A percentile compares a stretch with the other conserved stretches of the same genome.
phyloP scores from a whole-genome alignment of 1,140 invertebrate genomes.

The Apis florea region DNA sequence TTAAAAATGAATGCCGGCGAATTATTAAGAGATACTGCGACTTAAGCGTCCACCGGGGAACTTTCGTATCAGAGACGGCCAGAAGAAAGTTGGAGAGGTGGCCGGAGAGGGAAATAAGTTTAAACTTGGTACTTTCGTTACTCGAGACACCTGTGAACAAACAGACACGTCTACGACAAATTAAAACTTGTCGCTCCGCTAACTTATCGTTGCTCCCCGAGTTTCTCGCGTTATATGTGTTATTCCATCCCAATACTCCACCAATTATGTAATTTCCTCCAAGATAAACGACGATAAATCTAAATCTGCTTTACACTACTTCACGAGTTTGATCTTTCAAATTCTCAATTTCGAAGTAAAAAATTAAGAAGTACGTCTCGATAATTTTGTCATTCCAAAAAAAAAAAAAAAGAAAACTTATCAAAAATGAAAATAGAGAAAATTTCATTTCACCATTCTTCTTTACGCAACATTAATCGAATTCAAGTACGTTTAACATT shows the following conservation, averaged over 20 bases:
- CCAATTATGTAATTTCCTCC: not conserved
- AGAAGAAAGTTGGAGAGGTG: conserved; percentile 2
- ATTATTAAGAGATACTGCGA: conserved; percentile 48
- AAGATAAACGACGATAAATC: conserved; percentile 13
- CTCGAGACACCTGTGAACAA: conserved; percentile 48
- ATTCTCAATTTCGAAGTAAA: too few relatives aligned
- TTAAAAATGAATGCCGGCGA: conserved; percentile 52
- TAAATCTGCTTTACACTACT: not conserved
- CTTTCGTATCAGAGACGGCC: conserved; percentile 32
- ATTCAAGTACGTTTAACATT: too few relatives aligned
- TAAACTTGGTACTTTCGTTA: conserved; percentile 45
- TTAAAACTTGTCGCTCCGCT: conserved; percentile 46
- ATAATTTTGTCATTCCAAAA: too few relatives aligned
- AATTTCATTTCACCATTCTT: too few relatives aligned
- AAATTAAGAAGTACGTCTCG: too few relatives aligned
- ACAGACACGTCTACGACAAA: conserved; percentile 45
- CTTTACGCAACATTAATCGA: too few relatives aligned
- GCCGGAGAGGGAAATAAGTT: conserved; percentile 40
- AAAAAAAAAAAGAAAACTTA: too few relatives aligned
- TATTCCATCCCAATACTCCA: not conserved
- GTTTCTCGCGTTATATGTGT: conserved; percentile 5
- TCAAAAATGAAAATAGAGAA: too few relatives aligned
- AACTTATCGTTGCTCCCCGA: conserved; percentile 4
- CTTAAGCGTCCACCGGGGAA: conserved; percentile 26
- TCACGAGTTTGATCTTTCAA: too few relatives aligned